These are phyloP conservation scores for Pao palembangensis DNA, from an alignment of 2,113 vertebrate genomes.

Conservation along the genomic window DNA sequence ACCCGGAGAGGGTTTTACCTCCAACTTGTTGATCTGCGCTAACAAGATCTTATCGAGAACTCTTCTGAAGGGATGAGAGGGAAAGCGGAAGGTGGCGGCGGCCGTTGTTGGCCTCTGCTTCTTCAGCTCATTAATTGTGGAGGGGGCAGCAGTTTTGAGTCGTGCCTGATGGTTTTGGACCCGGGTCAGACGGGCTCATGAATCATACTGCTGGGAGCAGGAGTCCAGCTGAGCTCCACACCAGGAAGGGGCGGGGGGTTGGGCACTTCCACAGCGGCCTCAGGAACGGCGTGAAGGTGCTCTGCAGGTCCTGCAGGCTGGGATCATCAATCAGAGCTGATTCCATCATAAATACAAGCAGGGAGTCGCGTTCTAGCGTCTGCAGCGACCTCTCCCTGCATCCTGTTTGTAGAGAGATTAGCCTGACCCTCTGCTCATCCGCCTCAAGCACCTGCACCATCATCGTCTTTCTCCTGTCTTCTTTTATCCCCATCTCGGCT, in stretches of 20 bases:
- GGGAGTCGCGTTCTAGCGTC: constrained; percentile 26
- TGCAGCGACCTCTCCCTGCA: constrained; percentile 21
- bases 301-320: constrained; percentile 52
- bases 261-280: constrained; percentile 45
- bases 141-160: constrained; percentile 68
- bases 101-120: constrained; percentile 36
- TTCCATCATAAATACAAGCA: constrained; percentile 59
- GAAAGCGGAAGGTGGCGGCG: constrained; percentile 19
- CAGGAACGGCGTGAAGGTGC: constrained; percentile 43
- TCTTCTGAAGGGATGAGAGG: constrained; percentile 12
- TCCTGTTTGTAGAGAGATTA: constrained; percentile 29
- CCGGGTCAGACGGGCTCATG: constrained; percentile 65
- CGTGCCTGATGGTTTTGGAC: constrained; percentile 64
- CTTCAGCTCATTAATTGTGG: constrained; percentile 65
- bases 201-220: constrained; percentile 67
- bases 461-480: constrained; percentile 9
- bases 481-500: background rate
- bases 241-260: constrained; percentile 21
- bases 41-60: constrained; percentile 35
- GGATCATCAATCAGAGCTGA: constrained; percentile 65
- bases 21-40: constrained; percentile 41
- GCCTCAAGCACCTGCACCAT: constrained; percentile 25
- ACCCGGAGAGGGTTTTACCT: constrained; percentile 1
- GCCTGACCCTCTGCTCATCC: constrained; percentile 12
- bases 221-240: constrained; percentile 42